Conservation (phyloP, 2,113 vertebrate genomes). For the Sturnira hondurensis region DNA sequence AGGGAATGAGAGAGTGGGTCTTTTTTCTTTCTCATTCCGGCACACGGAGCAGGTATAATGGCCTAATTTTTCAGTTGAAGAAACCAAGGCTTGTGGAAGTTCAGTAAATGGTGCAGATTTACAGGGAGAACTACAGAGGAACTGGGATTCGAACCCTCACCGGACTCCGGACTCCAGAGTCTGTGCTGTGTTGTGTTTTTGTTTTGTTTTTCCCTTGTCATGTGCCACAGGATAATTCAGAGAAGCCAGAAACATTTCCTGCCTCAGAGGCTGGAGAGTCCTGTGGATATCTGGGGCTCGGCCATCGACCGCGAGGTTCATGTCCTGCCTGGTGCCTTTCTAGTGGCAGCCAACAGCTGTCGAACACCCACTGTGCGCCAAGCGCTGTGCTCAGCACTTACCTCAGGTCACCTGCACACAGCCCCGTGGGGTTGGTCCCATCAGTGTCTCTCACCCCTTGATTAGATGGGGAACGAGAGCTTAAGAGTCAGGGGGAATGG, state of each 20-base stretch:
- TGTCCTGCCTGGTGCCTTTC: fast-evolving
- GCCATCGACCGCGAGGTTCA: fast-evolving
- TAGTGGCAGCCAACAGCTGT: background rate
- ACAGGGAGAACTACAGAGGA: background rate
- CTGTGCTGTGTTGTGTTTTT: too few relatives aligned
- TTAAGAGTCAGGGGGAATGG: background rate
- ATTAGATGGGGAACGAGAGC: background rate
- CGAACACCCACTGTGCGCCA: fast-evolving
- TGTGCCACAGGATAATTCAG: background rate
- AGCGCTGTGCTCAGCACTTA: fast-evolving
- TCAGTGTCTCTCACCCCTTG: background rate
- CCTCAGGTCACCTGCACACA: background rate
- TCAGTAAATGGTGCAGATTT: background rate
- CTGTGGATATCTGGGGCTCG: fast-evolving
- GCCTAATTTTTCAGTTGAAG: background rate
- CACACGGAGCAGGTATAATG: background rate
- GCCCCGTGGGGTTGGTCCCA: background rate
- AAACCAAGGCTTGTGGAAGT: fast-evolving
- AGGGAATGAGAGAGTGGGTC: fast-evolving
- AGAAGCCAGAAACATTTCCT: background rate
- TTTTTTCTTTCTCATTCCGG: too few relatives aligned
- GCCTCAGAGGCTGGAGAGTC: background rate
- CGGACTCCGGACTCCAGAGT: background rate
- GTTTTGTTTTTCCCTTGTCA: fast-evolving
- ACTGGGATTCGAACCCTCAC: background rate